These are phyloP conservation scores for Numenius phaeopus DNA, from an alignment of 2,797 vertebrate species.

Conservation along the genomic window DNA sequence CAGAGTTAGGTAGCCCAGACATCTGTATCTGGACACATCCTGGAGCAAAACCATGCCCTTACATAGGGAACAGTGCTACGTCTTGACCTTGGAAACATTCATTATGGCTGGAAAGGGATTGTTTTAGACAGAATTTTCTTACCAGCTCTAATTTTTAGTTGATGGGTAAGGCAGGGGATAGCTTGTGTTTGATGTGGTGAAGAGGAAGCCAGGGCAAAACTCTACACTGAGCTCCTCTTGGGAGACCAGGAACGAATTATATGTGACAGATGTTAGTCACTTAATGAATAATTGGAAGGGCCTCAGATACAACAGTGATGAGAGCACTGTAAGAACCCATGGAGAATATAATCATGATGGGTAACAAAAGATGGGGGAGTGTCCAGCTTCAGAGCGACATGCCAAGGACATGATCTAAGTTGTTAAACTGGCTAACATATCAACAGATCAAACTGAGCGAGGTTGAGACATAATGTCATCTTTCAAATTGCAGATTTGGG, in stretches of 20 bases:
- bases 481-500: slow-evolving; percentile 18
- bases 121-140: slow-evolving; percentile 35
- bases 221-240: slow-evolving; percentile 17
- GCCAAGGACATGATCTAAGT: slow-evolving; percentile 49
- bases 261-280: background rate
- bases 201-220: background rate
- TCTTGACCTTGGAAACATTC: slow-evolving; percentile 52
- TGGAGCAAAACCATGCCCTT: slow-evolving; percentile 4
- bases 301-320: slow-evolving; percentile 48
- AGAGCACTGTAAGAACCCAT: slow-evolving; percentile 45
- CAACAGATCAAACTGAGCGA: background rate
- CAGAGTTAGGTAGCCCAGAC: slow-evolving; percentile 44
- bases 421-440: slow-evolving; percentile 24
- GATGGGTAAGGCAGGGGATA: background rate
- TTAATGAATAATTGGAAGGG: slow-evolving; percentile 29
- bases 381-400: slow-evolving; percentile 11
- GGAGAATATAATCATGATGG: slow-evolving; percentile 38
- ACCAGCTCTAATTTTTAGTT: slow-evolving; percentile 19
- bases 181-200: slow-evolving; percentile 55
- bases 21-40: slow-evolving; percentile 55
- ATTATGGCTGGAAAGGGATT: background rate
- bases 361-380: slow-evolving; percentile 26
- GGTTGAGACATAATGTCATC: slow-evolving; percentile 43
- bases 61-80: background rate
- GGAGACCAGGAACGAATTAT: slow-evolving; percentile 46